Percentiles rank a stretch among this genome's conserved stretches.
phyloP scores from a whole-genome alignment of 2,797 vertebrate species.

The Labeo calbasu region DNA sequence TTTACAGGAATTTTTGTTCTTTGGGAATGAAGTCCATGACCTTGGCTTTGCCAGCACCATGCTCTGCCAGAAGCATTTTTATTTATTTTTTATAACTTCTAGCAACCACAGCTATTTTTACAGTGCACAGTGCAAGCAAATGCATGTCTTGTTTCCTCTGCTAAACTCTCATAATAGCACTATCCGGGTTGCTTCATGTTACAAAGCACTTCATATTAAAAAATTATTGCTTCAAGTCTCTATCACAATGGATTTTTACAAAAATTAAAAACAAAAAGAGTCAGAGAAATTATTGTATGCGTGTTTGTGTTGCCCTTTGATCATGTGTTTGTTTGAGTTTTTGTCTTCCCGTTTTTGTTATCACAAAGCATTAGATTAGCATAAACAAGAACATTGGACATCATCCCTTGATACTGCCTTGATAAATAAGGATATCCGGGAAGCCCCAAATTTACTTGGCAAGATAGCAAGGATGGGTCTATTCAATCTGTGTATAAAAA shows the following conservation, averaged over 20 bases:
- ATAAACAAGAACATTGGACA: conserved; percentile 38
- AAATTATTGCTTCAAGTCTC: background rate
- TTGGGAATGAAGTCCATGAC: background rate
- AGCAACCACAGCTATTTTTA: background rate
- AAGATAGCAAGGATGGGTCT: background rate
- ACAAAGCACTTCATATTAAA: background rate
- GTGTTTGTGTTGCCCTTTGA: conserved; percentile 17
- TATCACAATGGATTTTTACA: background rate
- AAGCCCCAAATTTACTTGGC: conserved; percentile 42
- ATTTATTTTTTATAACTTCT: background rate
- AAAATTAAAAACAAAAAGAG: background rate
- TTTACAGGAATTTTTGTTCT: background rate
- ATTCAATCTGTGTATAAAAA: conserved; percentile 12
- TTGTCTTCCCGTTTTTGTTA: conserved; percentile 36
- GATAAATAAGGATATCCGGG: conserved; percentile 44
- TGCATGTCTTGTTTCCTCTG: background rate
- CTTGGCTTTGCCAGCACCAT: background rate
- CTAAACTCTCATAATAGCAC: background rate
- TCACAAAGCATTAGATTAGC: conserved; percentile 13
- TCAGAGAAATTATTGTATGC: background rate
- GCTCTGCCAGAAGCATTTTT: background rate
- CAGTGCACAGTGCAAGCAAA: background rate
- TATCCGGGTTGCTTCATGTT: background rate
- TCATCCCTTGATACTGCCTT: conserved; percentile 41
- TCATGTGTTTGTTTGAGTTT: conserved; percentile 14